Percentiles rank a stretch among this genome's conserved stretches.
phyloP scores from a whole-genome alignment of 2,888 invertebrate genomes.

The Podotricha telesiphe region DNA sequence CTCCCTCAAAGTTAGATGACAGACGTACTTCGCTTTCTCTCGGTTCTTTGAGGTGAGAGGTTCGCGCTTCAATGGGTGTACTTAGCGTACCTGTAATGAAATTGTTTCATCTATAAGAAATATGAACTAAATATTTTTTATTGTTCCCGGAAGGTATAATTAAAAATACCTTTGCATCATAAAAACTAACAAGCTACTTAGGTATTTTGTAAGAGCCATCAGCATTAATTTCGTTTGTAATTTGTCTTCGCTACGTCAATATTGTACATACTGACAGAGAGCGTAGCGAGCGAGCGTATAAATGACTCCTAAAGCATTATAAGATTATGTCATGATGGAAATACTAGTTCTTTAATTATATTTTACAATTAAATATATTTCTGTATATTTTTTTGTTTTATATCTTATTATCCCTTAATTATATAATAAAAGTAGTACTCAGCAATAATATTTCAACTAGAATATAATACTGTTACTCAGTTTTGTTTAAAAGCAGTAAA shows the following conservation, averaged over 20 bases:
- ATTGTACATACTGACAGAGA: not conserved
- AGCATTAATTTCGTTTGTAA: not conserved
- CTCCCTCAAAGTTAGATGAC: constrained; percentile 23
- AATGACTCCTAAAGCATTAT: no score
- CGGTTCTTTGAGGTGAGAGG: constrained; percentile 18
- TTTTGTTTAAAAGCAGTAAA: no score
- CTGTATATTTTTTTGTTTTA: no score
- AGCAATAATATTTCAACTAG: no score
- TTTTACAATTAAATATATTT: no score
- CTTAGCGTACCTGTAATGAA: not conserved
- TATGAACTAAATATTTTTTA: constrained; percentile 6
- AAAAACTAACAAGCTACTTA: not conserved
- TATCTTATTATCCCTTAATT: no score
- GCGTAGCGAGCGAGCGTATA: not conserved
- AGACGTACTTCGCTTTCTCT: constrained; percentile 12
- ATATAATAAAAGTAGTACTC: no score
- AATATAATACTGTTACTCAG: no score
- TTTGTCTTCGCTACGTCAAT: no score
- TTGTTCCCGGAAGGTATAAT: not conserved
- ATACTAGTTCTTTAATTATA: no score
- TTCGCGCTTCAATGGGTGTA: constrained; percentile 9
- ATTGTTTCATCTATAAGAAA: not conserved
- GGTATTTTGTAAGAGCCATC: no score
- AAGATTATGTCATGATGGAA: no score
- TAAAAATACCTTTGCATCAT: not conserved